Evolutionary conservation across 2,797 vertebrate genomes (phyloP), one percentile per base, ranked within the genome.

Genomic region (Erethizon dorsatum): DNA sequence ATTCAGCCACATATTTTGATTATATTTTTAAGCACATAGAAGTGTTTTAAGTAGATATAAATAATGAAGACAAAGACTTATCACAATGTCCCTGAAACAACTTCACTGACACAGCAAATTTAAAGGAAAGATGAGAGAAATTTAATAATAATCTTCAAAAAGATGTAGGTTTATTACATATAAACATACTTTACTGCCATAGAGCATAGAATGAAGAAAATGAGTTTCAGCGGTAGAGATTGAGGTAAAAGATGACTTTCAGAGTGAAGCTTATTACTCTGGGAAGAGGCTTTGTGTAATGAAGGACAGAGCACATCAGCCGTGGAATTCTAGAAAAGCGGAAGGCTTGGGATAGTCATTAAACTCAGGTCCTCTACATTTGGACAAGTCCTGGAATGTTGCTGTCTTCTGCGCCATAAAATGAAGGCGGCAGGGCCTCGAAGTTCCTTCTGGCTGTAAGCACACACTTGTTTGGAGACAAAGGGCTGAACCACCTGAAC

Each of bases 151-250:
- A 14, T 45, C 18, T 92, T 94, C 26, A 83, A 67, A 88, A 93
- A 41, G 33, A 31, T 93, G 14, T 33, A 56, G 14, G 9, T 50
- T 79, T 77, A 52, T 93, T 63, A 57, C 17, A 45, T 82, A 69
- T 82, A 90, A 77, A 52, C 90, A 37, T 80, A 8, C 24, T 91
- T 95, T 90, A 80, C 54, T 71, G 10, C 79, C 24, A 71, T 0
- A 4, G 80, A 89, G 61, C 93, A 92, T 10, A 94, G 57, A 94
- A 79, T 75, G 63, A 95, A 95, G 91, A 50, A 96, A 92, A 89
- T 65, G 28, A 71, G 69, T 88, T 87, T 86, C 75, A 45, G 26
- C 7, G 37, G 6, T n/a, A 52, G 92, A 95, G 83, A 89, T 86
- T n/a, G 89, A 73, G 56, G 73, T 73, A 63, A 89, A 93, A 41